Conservation (phyloP, 2,113 vertebrate genomes). For the Aegypius monachus region DNA sequence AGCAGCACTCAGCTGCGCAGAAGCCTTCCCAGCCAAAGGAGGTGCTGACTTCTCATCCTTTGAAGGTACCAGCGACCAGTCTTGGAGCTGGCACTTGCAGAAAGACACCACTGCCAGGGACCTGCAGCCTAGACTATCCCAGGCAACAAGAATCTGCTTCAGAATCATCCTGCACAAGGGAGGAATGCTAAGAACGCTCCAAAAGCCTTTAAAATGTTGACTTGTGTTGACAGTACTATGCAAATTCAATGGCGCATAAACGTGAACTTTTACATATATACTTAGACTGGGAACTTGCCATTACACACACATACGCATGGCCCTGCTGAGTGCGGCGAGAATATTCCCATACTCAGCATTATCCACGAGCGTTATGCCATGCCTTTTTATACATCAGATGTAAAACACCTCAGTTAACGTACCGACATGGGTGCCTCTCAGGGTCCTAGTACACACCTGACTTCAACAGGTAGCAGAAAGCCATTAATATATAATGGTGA, state of each 20-base stretch:
- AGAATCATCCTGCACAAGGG: not conserved
- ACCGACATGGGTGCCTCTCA: not conserved
- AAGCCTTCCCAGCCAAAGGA: not conserved
- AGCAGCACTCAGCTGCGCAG: not conserved
- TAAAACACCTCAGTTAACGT: not conserved
- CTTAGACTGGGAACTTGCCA: not conserved
- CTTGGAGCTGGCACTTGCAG: not conserved
- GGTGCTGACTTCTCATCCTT: not conserved
- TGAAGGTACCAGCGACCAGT: not conserved
- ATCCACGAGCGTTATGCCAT: not conserved
- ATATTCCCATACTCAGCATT: not conserved
- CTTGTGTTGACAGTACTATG: not conserved
- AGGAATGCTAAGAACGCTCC: not conserved
- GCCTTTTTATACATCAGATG: not conserved
- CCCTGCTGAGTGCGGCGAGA: not conserved
- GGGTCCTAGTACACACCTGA: not conserved
- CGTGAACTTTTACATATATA: not conserved
- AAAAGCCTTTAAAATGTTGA: not conserved
- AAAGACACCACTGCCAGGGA: not conserved
- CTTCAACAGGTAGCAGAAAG: not conserved
- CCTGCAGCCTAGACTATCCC: not conserved
- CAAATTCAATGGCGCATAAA: not conserved
- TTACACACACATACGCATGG: accelerated
- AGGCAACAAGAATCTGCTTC: not conserved
- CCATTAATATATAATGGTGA: not conserved